These are phyloP conservation scores for Orbicella faveolata DNA, from an alignment of 64 coral and sea anemone genomes.

Conservation along the genomic window DNA sequence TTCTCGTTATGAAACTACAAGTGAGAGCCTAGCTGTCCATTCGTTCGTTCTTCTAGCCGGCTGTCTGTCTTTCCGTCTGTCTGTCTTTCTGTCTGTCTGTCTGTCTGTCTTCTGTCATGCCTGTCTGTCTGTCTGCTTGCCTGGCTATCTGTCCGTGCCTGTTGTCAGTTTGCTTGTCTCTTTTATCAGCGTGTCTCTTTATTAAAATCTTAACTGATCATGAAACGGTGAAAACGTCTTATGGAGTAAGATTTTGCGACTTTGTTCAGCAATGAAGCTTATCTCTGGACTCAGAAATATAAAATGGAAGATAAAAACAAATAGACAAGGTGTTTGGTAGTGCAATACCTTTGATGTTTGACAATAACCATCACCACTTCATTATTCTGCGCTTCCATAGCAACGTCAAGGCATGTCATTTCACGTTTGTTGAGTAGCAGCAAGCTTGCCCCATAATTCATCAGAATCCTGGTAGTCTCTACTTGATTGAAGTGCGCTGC, in stretches of 20 bases:
- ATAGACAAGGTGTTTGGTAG: neutral
- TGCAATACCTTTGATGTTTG: constrained; percentile 51
- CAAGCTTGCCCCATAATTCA: constrained; percentile 65
- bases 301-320: neutral
- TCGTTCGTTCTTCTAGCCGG: neutral
- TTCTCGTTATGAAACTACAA: no score
- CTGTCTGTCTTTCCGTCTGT: neutral
- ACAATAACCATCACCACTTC: constrained; percentile 76
- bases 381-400: constrained; percentile 54
- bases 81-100: neutral
- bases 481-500: constrained; percentile 58
- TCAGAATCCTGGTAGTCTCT: constrained; percentile 43
- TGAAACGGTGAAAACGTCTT: no score
- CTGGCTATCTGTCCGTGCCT: no score
- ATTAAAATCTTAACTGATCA: no score
- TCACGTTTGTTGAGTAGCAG: constrained; percentile 48
- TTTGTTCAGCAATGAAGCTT: no score
- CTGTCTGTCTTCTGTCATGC: no score
- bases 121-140: no score
- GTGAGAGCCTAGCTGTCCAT: neutral
- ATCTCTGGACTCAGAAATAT: no score
- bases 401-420: constrained; percentile 60
- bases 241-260: no score
- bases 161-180: no score
- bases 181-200: no score